These are phyloP conservation scores for Schizaphis graminum DNA, from an alignment of 2,888 invertebrate genomes.

Conservation along the genomic window DNA sequence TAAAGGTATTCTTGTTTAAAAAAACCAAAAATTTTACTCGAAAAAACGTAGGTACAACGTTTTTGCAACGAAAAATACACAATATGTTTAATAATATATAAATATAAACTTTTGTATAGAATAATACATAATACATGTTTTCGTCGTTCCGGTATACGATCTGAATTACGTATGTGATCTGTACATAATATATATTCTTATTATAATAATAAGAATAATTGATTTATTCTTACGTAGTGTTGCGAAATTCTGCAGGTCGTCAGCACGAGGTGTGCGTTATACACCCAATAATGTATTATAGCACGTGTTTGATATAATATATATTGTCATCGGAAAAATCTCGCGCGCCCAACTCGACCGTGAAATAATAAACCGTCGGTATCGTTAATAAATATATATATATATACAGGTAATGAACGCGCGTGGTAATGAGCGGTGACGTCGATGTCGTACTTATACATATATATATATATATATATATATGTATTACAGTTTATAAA, in stretches of 20 bases:
- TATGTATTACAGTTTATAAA: neutral
- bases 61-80: neutral
- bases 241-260: neutral
- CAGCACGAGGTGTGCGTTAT: neutral
- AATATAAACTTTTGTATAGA: too few species aligned
- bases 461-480: neutral
- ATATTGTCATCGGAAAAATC: conserved; percentile 18
- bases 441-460: neutral
- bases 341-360: conserved; percentile 34
- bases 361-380: conserved; percentile 41
- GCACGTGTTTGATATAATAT: neutral
- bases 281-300: neutral
- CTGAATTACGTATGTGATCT: neutral
- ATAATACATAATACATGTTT: neutral
- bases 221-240: neutral
- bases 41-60: neutral
- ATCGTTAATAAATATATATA: neutral
- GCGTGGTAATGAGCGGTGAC: conserved; percentile 4
- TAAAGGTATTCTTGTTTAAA: neutral
- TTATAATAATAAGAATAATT: too few species aligned
- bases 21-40: neutral
- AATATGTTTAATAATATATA: too few species aligned
- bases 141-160: neutral
- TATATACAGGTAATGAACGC: neutral
- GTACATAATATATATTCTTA: too few species aligned